Percentiles rank a stretch among this genome's conserved stretches.
Evolutionary conservation across 2,113 vertebrate genomes (phyloP).

Genomic region (Python bivittatus): DNA sequence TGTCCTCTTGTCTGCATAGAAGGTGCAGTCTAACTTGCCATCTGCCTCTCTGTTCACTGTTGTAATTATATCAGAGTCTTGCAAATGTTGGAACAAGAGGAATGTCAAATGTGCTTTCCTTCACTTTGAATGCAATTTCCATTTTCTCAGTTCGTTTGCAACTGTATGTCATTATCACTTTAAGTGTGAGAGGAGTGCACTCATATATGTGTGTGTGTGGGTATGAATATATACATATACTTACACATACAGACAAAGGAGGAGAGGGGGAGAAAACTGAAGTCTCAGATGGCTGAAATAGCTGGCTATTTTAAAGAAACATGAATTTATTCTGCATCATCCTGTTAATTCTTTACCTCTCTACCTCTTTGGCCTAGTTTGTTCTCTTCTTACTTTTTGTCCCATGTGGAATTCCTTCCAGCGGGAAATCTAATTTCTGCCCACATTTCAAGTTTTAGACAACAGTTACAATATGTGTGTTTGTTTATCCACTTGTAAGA

Average conservation of each 20-base stretch:
- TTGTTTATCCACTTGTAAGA: too few species aligned
- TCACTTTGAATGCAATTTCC: slow-evolving; percentile 69
- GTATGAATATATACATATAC: background rate
- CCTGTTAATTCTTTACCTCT: background rate
- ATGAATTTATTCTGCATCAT: background rate
- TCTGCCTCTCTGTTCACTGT: slow-evolving; percentile 69
- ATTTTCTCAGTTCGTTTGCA: slow-evolving; percentile 68
- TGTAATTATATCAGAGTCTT: slow-evolving; percentile 70
- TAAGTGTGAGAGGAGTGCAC: slow-evolving; percentile 60
- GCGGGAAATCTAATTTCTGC: too few species aligned
- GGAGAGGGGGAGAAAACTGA: background rate
- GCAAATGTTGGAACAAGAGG: slow-evolving; percentile 60
- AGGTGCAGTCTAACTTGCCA: slow-evolving; percentile 64
- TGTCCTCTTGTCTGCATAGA: slow-evolving; percentile 68
- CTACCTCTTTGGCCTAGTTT: background rate
- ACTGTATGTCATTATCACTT: slow-evolving; percentile 53
- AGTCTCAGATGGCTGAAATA: slow-evolving; percentile 30
- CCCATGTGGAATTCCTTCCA: too few species aligned
- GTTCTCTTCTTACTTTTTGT: background rate
- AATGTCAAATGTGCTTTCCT: slow-evolving; percentile 65
- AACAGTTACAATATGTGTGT: too few species aligned
- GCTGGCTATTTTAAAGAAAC: slow-evolving; percentile 57
- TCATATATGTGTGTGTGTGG: background rate
- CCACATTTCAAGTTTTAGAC: too few species aligned
- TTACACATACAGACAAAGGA: background rate